Base-by-base conservation (phyloP, 2,888 invertebrate species). In the Helicoverpa assulta region DNA sequence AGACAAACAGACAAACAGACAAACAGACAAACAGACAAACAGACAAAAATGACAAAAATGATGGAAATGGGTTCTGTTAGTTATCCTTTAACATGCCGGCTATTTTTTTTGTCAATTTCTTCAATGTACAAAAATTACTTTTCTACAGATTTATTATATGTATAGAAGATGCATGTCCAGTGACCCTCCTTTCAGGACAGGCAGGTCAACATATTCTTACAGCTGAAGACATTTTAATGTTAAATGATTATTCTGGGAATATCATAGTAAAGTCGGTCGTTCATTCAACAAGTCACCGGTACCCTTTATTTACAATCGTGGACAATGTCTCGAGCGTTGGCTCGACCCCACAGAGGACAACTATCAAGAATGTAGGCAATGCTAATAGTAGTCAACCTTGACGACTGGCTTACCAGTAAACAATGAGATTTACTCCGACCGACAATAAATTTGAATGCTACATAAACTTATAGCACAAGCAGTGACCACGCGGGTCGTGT, bases 391-490 rank as follows among this genome's bases (percentile, higher is more conserved):
- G 70, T 54, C 55, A 75, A 66, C 67, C 68, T 73, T 70, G 76
- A 33, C 55, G 53, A 61, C 57, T 37, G 40, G 65, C 71, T 70
- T 37, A 58, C 67, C 60, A 74, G 79, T 84, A 76, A 81, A 83
- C 78, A 71, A 83, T 73, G 43, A 73, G 70, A 83, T 83, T 70
- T 29, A 78, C 70, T 73, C 56, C n/a, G 70, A 72, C 60, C 60
- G 52, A 59, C 56, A 73, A 81, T 83, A 78, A 76, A 82, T 80
- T 72, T 58, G 61, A 76, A 62, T 64, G 54, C 65, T 64, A 78
- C 64, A 68, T 70, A 76, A 70, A 66, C 33, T 65, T 53, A 63
- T 55, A 54, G 67, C 18, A 62, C 55, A 33, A n/a, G 40, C 59
- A 40, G 58, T 50, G 62, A 57, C 58, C 69, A 53, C 72, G 79